phyloP scores from a whole-genome alignment of 2,797 vertebrate species.

The Helicolenus hilgendorfi region DNA sequence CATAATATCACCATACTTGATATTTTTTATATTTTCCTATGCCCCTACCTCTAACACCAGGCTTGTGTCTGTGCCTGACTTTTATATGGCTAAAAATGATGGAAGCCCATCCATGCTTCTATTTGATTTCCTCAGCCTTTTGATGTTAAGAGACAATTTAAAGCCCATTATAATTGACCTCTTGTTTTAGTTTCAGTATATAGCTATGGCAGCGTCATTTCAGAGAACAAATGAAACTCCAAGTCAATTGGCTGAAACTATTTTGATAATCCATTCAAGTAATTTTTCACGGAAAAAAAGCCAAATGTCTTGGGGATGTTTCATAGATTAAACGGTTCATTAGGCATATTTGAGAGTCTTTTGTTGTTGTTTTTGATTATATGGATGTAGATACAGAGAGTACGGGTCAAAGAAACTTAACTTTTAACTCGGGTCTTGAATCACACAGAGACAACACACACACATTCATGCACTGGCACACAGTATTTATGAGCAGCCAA shows the following conservation, averaged over 20 bases:
- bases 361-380: not conserved
- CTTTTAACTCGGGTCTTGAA: not conserved
- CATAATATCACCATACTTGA: too few relatives aligned
- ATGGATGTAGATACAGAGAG: not conserved
- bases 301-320: not conserved
- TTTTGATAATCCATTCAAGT: not conserved
- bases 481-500: slow-evolving; percentile 28
- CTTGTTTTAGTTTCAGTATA: not conserved
- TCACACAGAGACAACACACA: slow-evolving; percentile 14
- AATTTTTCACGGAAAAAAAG: not conserved
- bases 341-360: not conserved
- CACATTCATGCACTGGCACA: slow-evolving; percentile 17
- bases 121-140: not conserved
- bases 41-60: too few relatives aligned
- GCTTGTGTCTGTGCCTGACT: not conserved
- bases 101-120: not conserved
- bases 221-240: not conserved
- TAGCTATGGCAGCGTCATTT: not conserved
- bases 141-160: not conserved
- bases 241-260: not conserved
- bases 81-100: not conserved
- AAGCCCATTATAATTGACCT: not conserved
- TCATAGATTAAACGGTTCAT: not conserved
- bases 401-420: not conserved
- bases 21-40: too few relatives aligned